These are phyloP conservation scores for Triplophysa yarkandensis DNA, from an alignment of 2,797 vertebrate species.

Conservation along the genomic window DNA sequence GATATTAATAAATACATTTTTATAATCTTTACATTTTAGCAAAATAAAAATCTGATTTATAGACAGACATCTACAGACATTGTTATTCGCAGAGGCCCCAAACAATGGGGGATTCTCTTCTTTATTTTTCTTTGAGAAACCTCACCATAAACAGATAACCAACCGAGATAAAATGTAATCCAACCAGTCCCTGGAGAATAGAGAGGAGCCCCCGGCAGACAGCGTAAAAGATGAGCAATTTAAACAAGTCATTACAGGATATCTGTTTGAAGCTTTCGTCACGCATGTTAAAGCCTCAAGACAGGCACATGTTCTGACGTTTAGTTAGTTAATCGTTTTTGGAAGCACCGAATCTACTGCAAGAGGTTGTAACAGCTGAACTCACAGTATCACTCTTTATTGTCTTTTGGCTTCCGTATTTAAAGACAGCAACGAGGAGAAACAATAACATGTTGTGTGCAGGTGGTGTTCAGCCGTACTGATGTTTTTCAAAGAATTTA, in stretches of 20 bases:
- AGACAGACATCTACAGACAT: too few relatives aligned
- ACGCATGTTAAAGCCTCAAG: slow-evolving; percentile 28
- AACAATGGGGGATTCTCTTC: neutral
- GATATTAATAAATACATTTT: neutral
- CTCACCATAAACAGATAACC: slow-evolving; percentile 40
- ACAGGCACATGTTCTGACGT: slow-evolving; percentile 6
- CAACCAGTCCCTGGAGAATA: slow-evolving; percentile 46
- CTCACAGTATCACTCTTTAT: slow-evolving; percentile 11
- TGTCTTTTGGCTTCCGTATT: neutral
- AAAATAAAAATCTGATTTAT: neutral
- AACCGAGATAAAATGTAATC: slow-evolving; percentile 50
- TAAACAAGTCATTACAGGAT: slow-evolving; percentile 59
- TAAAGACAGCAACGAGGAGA: neutral
- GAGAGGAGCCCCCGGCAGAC: slow-evolving; percentile 34
- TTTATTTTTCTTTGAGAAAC: slow-evolving; percentile 19
- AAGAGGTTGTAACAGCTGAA: slow-evolving; percentile 6
- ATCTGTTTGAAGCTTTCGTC: slow-evolving; percentile 42
- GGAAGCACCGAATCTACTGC: neutral
- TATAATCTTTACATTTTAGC: slow-evolving; percentile 25
- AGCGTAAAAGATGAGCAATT: slow-evolving; percentile 24
- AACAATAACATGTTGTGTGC: slow-evolving; percentile 5
- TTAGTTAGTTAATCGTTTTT: slow-evolving; percentile 39
- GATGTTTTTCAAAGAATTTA: neutral
- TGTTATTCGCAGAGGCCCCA: too few relatives aligned
- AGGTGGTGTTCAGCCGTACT: neutral